Evolutionary conservation across 1,140 invertebrate species (phyloP), one percentile per base, ranked within the genome.

Genomic region (Drosophila saltans): DNA sequence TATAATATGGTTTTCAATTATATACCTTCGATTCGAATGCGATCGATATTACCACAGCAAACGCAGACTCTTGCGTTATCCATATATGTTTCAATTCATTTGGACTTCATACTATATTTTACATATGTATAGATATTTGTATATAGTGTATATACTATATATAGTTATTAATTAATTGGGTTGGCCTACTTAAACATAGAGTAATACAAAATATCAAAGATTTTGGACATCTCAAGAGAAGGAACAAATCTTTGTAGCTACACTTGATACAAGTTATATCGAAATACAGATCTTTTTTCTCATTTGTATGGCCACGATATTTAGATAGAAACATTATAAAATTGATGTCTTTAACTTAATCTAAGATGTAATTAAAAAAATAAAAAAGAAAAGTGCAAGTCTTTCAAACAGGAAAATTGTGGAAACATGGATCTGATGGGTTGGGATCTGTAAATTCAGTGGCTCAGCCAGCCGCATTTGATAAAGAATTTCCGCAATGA

Each of bases 391-490:
- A 72, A 75, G 72, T 75, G 41, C 82, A 90, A 78, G 81, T 78
- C 86, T 76, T 85, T 59, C 3, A 72, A 59, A 80, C 64, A 66
- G 65, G 41, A 68, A 80, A 79, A 72, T 58, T 58, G 40, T 58
- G 36, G 67, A 24, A 16, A 66, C 16, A 24, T 28, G 41, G 41
- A 10, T 16, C 16, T 16, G 16, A 24, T 33, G 67, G 36, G 28
- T 43, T 33, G 26, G 75, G 11, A 56, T 24, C 24, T 5, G 40
- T 10, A 26, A 10, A 21, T 62, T 79, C 64, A 92, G 45, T 92
- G 89, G 72, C 88, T 92, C 71, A 92, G 75, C 91, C 91, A 92
- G 72, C 92, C 92, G 66, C 90, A 92, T 79, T 92, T 91, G 6
- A 92, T 90, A n/a, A 92, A 88, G 72, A 92, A 92, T 58, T 92